These are phyloP conservation scores for Odontomachus brunneus DNA, from an alignment of 1,140 invertebrate genomes.

Conservation along the genomic window DNA sequence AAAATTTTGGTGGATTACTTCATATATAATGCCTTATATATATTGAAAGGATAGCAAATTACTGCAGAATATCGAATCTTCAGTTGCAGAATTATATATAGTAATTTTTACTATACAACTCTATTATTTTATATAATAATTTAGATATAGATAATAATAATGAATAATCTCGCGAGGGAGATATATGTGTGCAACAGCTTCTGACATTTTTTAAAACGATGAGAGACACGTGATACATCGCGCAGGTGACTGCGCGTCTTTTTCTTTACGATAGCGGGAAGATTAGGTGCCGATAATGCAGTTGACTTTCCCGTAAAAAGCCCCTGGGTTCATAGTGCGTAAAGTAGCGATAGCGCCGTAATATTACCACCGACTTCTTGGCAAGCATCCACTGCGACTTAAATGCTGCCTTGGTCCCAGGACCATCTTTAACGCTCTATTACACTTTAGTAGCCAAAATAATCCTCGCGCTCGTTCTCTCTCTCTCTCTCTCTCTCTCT, in stretches of 20 bases:
- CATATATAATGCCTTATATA: too few relatives aligned
- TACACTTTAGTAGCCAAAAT: conserved; percentile 38
- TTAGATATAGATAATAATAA: too few relatives aligned
- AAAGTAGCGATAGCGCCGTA: conserved; percentile 28
- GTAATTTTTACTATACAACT: too few relatives aligned
- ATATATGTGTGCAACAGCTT: too few relatives aligned
- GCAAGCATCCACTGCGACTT: conserved; percentile 38
- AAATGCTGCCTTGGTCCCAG: conserved; percentile 19
- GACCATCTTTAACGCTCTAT: conserved; percentile 41
- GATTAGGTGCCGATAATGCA: background rate
- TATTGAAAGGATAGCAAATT: too few relatives aligned
- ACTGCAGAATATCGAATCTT: too few relatives aligned
- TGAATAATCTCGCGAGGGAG: too few relatives aligned
- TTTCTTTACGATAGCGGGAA: background rate
- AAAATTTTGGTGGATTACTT: too few relatives aligned
- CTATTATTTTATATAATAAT: too few relatives aligned
- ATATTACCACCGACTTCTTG: conserved; percentile 26
- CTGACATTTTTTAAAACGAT: background rate
- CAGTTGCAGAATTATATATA: too few relatives aligned
- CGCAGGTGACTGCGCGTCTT: background rate
- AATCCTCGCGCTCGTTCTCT: background rate
- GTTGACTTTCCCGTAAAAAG: background rate
- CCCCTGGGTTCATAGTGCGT: conserved; percentile 5
- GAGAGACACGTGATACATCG: too few relatives aligned
- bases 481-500: too few relatives aligned